These are phyloP conservation scores for Danio jaintianensis DNA, from an alignment of 2,797 vertebrate genomes.

Conservation along the genomic window DNA sequence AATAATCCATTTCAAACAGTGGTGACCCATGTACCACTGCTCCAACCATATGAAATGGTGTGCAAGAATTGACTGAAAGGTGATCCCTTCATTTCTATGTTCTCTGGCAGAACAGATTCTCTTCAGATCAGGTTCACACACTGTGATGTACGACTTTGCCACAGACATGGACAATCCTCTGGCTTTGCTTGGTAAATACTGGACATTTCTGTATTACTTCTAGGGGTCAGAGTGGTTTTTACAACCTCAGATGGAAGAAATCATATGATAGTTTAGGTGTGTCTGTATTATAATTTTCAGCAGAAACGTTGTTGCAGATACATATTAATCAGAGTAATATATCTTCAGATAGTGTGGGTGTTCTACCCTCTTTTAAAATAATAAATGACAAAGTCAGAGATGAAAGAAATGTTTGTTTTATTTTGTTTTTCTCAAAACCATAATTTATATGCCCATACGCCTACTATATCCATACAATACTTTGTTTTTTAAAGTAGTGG, in stretches of 20 bases:
- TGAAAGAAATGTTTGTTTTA: too few species aligned
- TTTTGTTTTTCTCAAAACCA: too few species aligned
- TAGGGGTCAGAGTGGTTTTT: constrained; percentile 46
- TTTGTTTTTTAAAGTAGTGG: too few species aligned
- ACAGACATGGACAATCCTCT: constrained; percentile 31
- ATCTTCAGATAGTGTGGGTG: too few species aligned
- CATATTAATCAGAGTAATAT: too few species aligned
- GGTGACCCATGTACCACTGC: constrained; percentile 3
- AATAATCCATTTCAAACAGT: background rate
- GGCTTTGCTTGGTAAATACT: constrained; percentile 56
- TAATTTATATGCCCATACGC: too few species aligned
- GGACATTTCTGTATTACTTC: constrained; percentile 45
- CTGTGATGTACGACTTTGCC: constrained; percentile 56
- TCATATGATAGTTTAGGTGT: background rate
- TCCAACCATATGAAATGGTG: background rate
- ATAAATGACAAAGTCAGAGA: too few species aligned
- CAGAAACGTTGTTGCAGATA: too few species aligned
- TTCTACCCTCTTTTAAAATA: too few species aligned
- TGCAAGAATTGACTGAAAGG: constrained; percentile 61
- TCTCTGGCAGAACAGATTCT: constrained; percentile 70
- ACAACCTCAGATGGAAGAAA: constrained; percentile 37
- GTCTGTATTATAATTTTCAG: too few species aligned
- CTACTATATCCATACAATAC: too few species aligned
- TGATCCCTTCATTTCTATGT: constrained; percentile 73
- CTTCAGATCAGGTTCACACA: constrained; percentile 75